Percentiles rank a stretch among this genome's conserved stretches.
Evolutionary conservation across 2,797 vertebrate genomes (phyloP).

Genomic region (Menidia menidia): DNA sequence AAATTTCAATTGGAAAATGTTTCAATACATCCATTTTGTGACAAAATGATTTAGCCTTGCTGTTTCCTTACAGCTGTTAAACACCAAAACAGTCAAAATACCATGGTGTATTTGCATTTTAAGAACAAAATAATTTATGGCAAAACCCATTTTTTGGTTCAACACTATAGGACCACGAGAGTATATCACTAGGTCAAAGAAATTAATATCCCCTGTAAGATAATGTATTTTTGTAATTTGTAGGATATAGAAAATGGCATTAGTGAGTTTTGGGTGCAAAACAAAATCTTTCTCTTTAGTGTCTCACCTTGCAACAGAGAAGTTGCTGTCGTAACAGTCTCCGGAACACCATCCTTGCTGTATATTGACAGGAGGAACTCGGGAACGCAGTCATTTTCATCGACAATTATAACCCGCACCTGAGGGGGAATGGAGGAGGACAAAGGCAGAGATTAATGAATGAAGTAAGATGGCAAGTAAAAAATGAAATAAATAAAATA

Average conservation of each 20-base stretch:
- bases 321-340: conserved; percentile 89
- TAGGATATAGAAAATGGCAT: background rate
- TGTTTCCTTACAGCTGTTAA: no score
- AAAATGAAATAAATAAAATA: background rate
- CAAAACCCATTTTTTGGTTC: no score
- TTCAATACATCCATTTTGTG: no score
- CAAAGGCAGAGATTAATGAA: background rate
- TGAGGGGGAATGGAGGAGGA: conserved; percentile 47
- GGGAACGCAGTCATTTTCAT: conserved; percentile 89
- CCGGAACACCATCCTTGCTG: conserved; percentile 87
- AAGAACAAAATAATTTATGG: no score
- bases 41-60: no score
- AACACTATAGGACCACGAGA: no score
- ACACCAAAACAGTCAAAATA: no score
- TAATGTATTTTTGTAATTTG: background rate
- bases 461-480: background rate
- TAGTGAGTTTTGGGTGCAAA: background rate
- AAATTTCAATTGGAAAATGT: background rate
- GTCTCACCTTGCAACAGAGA: conserved; percentile 89
- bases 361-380: conserved; percentile 92
- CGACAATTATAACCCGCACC: conserved; percentile 87
- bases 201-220: background rate
- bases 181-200: no score
- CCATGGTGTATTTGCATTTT: no score
- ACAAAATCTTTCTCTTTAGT: background rate